These are phyloP conservation scores for Panthera tigris DNA, from an alignment of 2,113 vertebrate species.

Conservation along the genomic window DNA sequence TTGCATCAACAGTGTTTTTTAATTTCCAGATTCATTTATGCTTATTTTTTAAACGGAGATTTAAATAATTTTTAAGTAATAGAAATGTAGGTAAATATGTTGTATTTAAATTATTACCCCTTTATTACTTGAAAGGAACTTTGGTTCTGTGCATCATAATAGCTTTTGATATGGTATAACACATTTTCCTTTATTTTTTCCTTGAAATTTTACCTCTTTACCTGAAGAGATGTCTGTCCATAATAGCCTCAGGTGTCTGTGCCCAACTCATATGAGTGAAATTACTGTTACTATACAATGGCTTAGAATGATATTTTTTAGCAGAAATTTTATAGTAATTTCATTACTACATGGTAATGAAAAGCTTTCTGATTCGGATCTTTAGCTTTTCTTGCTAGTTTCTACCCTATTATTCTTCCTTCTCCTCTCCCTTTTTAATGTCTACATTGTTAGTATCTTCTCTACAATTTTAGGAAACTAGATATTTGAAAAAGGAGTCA, in stretches of 20 bases:
- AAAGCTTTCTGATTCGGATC: slow-evolving; percentile 5
- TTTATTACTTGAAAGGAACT: slow-evolving; percentile 38
- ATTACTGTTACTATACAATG: slow-evolving; percentile 26
- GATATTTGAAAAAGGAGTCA: not conserved
- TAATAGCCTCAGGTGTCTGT: slow-evolving; percentile 14
- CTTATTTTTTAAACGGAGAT: slow-evolving; percentile 27
- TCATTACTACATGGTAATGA: not conserved
- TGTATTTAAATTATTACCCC: not conserved
- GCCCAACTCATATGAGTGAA: not conserved
- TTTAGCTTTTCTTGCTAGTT: not conserved
- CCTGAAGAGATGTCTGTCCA: not conserved
- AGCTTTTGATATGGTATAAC: not conserved
- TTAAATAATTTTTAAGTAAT: slow-evolving; percentile 23
- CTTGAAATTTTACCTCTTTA: not conserved
- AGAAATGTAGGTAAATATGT: slow-evolving; percentile 4
- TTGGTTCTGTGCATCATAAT: not conserved
- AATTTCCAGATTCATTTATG: not conserved
- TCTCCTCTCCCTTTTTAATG: not conserved
- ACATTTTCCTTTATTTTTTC: not conserved
- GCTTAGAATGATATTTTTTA: slow-evolving; percentile 30
- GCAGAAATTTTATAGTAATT: slow-evolving; percentile 26
- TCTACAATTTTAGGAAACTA: not conserved
- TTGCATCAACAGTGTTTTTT: slow-evolving; percentile 23
- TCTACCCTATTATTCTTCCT: not conserved
- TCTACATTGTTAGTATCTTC: not conserved